These are phyloP conservation scores for Porites lutea DNA, from an alignment of 64 coral and sea anemone species.

Conservation along the genomic window DNA sequence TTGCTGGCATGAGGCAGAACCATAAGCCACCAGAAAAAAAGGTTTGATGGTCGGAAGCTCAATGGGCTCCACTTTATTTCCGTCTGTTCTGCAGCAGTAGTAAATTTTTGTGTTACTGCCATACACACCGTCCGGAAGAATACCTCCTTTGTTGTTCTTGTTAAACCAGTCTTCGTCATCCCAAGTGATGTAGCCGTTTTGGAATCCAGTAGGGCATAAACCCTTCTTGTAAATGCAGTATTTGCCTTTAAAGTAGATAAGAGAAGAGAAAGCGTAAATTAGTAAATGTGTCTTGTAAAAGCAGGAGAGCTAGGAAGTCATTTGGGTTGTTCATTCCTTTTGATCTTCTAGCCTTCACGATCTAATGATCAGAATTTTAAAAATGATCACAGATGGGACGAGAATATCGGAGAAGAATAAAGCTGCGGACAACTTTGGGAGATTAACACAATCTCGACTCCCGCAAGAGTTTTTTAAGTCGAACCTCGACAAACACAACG, in stretches of 20 bases:
- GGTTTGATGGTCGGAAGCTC: slow-evolving; percentile 56
- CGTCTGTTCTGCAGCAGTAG: slow-evolving; percentile 55
- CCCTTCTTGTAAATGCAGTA: slow-evolving; percentile 79
- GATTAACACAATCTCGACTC: too few relatives aligned
- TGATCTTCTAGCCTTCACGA: too few relatives aligned
- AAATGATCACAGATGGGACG: too few relatives aligned
- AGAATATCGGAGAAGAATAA: too few relatives aligned
- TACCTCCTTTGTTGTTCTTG: slow-evolving; percentile 47
- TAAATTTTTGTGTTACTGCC: slow-evolving; percentile 50
- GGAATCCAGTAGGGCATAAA: slow-evolving; percentile 30
- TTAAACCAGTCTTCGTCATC: slow-evolving; percentile 56
- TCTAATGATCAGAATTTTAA: too few relatives aligned
- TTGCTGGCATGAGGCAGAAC: slow-evolving; percentile 49
- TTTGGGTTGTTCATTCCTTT: too few relatives aligned
- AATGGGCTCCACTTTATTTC: slow-evolving; percentile 49
- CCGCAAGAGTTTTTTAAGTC: too few relatives aligned
- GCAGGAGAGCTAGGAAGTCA: too few relatives aligned
- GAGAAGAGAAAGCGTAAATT: not conserved
- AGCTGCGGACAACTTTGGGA: too few relatives aligned
- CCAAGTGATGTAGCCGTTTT: slow-evolving; percentile 45
- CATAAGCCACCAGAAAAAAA: slow-evolving; percentile 69
- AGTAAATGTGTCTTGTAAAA: too few relatives aligned
- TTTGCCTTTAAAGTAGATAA: slow-evolving; percentile 20
- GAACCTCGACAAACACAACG: too few relatives aligned
- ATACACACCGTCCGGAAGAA: slow-evolving; percentile 58